Conservation (phyloP, 2,797 vertebrate species). For the Enteromius anoplus region DNA sequence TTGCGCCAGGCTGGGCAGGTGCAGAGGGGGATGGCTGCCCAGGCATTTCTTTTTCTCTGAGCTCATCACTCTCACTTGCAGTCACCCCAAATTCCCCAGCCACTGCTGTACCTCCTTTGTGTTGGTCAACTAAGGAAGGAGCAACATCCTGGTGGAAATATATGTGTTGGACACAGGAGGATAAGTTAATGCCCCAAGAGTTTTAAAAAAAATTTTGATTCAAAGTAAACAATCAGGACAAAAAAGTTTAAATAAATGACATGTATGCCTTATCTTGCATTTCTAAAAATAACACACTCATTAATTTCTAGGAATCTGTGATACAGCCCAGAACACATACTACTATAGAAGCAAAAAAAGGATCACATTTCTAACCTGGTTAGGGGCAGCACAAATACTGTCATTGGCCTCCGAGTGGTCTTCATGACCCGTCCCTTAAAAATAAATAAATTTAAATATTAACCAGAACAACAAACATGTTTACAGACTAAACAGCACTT, state of each 20-base stretch:
- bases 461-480: not conserved
- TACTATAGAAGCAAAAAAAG: not conserved
- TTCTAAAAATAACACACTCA: not conserved
- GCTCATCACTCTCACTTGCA: slow-evolving; percentile 64
- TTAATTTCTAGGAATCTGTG: not conserved
- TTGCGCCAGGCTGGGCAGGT: slow-evolving; percentile 63
- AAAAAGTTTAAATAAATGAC: not conserved
- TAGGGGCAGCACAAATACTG: slow-evolving; percentile 69
- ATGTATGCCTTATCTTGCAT: not conserved
- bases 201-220: not conserved
- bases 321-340: not conserved
- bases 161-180: slow-evolving; percentile 18
- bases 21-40: slow-evolving; percentile 64
- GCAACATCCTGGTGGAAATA: slow-evolving; percentile 70
- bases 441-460: not conserved
- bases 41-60: slow-evolving; percentile 70
- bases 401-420: slow-evolving; percentile 77
- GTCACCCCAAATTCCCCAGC: slow-evolving; percentile 65
- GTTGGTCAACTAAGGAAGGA: slow-evolving; percentile 67
- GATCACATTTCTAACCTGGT: slow-evolving; percentile 69
- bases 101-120: slow-evolving; percentile 68
- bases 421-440: slow-evolving; percentile 71
- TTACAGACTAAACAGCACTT: not conserved
- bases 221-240: not conserved
- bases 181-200: not conserved